A percentile compares a stretch with the other conserved stretches of the same genome.
Evolutionary conservation across 1,140 invertebrate genomes (phyloP).

Genomic region (Polyergus mexicanus): DNA sequence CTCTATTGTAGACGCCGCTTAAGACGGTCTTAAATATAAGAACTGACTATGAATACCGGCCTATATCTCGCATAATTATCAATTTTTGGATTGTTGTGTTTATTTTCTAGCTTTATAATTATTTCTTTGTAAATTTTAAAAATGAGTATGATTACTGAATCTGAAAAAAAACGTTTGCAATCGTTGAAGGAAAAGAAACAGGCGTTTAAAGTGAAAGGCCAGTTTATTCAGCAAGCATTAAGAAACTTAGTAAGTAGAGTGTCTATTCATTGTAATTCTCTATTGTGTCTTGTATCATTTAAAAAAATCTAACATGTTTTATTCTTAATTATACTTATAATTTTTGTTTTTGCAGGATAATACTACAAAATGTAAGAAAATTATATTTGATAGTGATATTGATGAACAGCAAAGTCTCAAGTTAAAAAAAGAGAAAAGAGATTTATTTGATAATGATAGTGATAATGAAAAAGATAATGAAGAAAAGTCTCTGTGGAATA

Average conservation of each 20-base stretch:
- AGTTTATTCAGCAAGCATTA: constrained; percentile 87
- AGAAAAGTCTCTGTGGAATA: constrained; percentile 87
- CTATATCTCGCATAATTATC: neutral
- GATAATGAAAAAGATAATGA: constrained; percentile 84
- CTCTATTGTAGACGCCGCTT: no score
- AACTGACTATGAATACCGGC: no score
- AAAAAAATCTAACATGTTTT: neutral
- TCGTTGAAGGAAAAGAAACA: constrained; percentile 87
- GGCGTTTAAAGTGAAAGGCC: constrained; percentile 87
- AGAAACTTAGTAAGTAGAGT: constrained; percentile 87
- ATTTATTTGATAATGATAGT: constrained; percentile 86
- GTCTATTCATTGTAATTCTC: neutral
- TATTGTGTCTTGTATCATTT: neutral
- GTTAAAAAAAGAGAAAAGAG: constrained; percentile 72
- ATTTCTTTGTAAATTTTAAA: constrained; percentile 54
- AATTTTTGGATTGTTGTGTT: neutral
- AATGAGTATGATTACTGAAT: constrained; percentile 69
- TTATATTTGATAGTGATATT: constrained; percentile 87
- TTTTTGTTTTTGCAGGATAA: constrained; percentile 84
- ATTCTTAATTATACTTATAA: neutral
- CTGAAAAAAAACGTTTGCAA: constrained; percentile 88
- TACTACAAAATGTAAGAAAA: constrained; percentile 86
- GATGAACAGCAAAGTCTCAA: constrained; percentile 56
- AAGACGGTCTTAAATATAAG: no score
- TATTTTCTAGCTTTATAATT: constrained; percentile 51